Percentiles rank a stretch among this genome's conserved stretches.
Conservation (phyloP, 30 jellyfish, hydroid and myxozoan genomes). For the Mastigias papua region DNA sequence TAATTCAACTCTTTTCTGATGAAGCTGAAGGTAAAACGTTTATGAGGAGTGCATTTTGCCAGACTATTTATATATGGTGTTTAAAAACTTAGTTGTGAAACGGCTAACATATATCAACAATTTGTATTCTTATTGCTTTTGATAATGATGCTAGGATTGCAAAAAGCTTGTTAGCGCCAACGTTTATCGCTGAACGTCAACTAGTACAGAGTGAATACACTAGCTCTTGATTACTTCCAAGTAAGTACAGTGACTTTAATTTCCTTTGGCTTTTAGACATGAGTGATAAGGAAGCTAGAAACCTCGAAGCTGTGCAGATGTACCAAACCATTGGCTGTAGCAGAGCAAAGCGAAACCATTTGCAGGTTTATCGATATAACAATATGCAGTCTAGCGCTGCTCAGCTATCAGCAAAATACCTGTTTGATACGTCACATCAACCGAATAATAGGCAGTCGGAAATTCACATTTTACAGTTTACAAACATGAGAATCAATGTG, state of each 20-base stretch:
- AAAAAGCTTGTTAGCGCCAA: too few relatives aligned
- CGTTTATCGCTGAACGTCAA: too few relatives aligned
- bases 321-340: slow-evolving; percentile 83
- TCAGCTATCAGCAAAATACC: slow-evolving; percentile 58
- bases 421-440: slow-evolving; percentile 75
- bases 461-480: slow-evolving; percentile 43
- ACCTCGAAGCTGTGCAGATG: slow-evolving; percentile 67
- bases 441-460: slow-evolving; percentile 63
- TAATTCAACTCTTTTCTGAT: too few relatives aligned
- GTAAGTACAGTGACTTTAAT: too few relatives aligned
- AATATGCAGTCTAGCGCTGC: slow-evolving; percentile 34
- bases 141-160: too few relatives aligned
- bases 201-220: neutral
- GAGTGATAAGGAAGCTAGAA: slow-evolving; percentile 56
- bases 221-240: neutral
- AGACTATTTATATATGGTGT: too few relatives aligned
- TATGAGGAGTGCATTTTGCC: too few relatives aligned
- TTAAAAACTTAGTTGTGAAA: too few relatives aligned
- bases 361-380: slow-evolving; percentile 73
- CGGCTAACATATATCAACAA: too few relatives aligned
- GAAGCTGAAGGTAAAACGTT: too few relatives aligned
- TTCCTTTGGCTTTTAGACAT: slow-evolving; percentile 28
- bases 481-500: slow-evolving; percentile 32
- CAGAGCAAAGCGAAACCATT: slow-evolving; percentile 63
- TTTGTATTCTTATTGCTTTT: too few relatives aligned